phyloP scores from a whole-genome alignment of 1,140 invertebrate species.

The Drosophila sturtevanti region DNA sequence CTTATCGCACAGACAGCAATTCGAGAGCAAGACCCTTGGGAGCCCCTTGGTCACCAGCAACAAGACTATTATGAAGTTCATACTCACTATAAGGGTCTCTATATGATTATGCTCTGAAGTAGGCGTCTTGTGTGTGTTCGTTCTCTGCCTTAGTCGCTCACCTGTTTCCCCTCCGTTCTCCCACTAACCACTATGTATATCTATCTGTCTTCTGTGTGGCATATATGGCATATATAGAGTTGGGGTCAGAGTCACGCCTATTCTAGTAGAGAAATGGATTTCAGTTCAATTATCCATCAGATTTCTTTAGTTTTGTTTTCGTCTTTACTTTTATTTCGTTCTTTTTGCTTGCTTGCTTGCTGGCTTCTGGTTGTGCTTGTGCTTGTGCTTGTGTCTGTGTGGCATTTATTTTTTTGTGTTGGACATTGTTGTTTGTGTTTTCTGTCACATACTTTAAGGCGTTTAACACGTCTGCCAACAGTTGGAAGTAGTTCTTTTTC shows the following conservation, averaged over 20 bases:
- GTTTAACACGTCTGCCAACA: conserved; percentile 50
- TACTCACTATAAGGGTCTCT: conserved; percentile 2
- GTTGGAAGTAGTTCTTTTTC: conserved; percentile 13
- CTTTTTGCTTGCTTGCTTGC: conserved; percentile 16
- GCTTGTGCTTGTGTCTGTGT: no score
- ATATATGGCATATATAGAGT: no score
- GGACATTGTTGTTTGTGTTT: conserved; percentile 35
- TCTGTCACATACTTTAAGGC: conserved; percentile 56
- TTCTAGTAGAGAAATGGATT: conserved; percentile 5
- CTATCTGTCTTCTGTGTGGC: not conserved
- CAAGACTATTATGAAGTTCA: not conserved
- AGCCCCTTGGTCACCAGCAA: conserved; percentile 4
- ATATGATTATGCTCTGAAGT: conserved; percentile 12
- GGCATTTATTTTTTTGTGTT: conserved; percentile 41
- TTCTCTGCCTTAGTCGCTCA: not conserved
- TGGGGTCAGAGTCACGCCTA: not conserved
- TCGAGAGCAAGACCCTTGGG: conserved; percentile 5
- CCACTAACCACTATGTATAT: not conserved
- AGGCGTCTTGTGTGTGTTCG: conserved; percentile 5
- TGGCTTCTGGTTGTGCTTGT: no score
- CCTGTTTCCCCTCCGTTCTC: not conserved
- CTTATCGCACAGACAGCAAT: conserved; percentile 7
- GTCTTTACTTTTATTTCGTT: not conserved
- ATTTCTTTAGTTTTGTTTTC: conserved; percentile 12
- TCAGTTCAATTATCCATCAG: conserved; percentile 22